Percentiles rank a stretch among this genome's conserved stretches.
Conservation (phyloP, 2,888 invertebrate species). For the Erynnis tages region DNA sequence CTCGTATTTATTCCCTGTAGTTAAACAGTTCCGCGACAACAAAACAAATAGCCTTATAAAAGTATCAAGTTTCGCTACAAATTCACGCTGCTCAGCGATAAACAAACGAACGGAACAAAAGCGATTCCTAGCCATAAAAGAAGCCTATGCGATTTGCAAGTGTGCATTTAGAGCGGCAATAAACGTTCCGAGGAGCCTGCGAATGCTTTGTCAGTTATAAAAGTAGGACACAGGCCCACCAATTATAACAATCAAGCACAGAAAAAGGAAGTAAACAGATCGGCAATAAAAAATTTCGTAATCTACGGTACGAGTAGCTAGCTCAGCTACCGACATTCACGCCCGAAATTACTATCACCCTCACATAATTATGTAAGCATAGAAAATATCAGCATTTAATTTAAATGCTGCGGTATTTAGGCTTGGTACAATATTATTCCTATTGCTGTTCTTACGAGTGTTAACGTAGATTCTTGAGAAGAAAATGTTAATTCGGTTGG, state of each 20-base stretch:
- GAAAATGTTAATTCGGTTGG: constrained; percentile 11
- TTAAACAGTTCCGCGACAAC: background rate
- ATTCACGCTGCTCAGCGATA: background rate
- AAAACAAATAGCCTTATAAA: constrained; percentile 4
- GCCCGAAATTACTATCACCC: no score
- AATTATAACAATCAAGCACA: background rate
- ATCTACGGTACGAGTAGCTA: no score
- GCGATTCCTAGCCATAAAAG: constrained; percentile 4
- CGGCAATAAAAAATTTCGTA: no score
- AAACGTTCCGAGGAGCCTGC: constrained; percentile 2
- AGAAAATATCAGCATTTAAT: no score
- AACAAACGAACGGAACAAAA: constrained; percentile 7
- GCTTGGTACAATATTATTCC: no score
- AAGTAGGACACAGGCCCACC: background rate
- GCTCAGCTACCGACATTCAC: no score
- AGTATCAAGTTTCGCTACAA: background rate
- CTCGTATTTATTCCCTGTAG: no score
- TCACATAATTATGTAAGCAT: no score
- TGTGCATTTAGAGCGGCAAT: constrained; percentile 6
- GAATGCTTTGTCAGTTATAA: constrained; percentile 5
- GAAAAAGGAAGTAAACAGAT: no score
- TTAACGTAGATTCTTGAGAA: background rate
- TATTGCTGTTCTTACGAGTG: no score
- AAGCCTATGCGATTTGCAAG: constrained; percentile 11
- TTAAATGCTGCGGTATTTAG: no score